These are phyloP conservation scores for Hycleus phaleratus DNA, from an alignment of 1,140 invertebrate species.

Conservation along the genomic window DNA sequence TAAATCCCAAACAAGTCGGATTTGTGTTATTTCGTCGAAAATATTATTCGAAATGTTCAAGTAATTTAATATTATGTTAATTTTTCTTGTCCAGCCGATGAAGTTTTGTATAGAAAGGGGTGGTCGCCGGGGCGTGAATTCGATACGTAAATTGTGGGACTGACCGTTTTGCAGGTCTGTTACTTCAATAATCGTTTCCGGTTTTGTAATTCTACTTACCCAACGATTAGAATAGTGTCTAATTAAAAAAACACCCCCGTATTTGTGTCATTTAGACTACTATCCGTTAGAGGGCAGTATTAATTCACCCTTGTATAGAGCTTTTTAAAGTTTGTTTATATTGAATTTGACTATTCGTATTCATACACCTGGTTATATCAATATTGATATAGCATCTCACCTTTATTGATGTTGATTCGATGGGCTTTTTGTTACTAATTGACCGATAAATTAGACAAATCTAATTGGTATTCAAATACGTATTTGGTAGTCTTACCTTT, in stretches of 20 bases:
- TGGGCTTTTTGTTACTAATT: constrained; percentile 13
- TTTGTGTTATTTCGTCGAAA: too few relatives aligned
- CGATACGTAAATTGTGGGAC: too few relatives aligned
- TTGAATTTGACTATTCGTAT: background rate
- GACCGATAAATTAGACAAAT: constrained; percentile 8
- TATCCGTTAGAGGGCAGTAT: constrained; percentile 11
- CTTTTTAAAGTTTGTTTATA: too few relatives aligned
- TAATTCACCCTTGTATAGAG: background rate
- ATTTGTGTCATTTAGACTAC: background rate
- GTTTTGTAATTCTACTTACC: too few relatives aligned
- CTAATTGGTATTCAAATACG: background rate
- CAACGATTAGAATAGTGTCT: background rate
- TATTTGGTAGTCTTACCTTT: too few relatives aligned
- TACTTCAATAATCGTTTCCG: constrained; percentile 3
- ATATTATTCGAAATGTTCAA: too few relatives aligned
- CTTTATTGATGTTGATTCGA: constrained; percentile 10
- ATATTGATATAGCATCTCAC: constrained; percentile 18
- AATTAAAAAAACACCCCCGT: constrained; percentile 4
- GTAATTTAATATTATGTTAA: too few relatives aligned
- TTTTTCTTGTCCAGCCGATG: background rate
- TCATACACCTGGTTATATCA: constrained; percentile 14
- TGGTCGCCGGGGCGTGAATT: constrained; percentile 5
- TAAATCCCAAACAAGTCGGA: too few relatives aligned
- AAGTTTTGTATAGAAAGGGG: constrained; percentile 5
- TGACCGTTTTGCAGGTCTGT: background rate